A percentile compares a stretch with the other conserved stretches of the same genome.
Conservation (phyloP, 1,140 invertebrate genomes). For the Panulirus ornatus region DNA sequence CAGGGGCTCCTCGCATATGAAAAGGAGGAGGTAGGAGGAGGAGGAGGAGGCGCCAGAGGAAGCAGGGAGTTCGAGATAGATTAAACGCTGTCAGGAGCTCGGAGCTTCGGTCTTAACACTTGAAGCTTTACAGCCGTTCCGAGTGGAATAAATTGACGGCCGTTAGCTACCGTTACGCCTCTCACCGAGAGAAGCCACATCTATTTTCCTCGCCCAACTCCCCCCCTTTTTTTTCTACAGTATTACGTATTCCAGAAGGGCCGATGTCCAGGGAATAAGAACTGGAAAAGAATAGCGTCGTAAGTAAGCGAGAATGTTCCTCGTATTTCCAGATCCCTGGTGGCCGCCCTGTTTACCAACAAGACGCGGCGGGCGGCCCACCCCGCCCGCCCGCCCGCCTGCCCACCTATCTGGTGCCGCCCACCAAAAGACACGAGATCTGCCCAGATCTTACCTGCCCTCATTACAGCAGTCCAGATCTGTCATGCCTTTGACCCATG, state of each 20-base stretch:
- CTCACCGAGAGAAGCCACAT: slow-evolving; percentile 58
- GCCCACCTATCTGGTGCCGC: background rate
- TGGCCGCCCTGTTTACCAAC: slow-evolving; percentile 63
- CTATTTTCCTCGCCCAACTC: slow-evolving; percentile 40
- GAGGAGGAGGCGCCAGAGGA: too few species aligned
- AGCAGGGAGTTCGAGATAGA: background rate
- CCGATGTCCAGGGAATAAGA: slow-evolving; percentile 71
- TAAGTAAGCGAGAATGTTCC: slow-evolving; percentile 65
- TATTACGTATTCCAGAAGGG: slow-evolving; percentile 70
- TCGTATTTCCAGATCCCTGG: slow-evolving; percentile 67
- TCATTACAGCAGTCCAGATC: too few species aligned
- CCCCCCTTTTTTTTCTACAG: slow-evolving; percentile 26
- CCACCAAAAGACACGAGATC: too few species aligned
- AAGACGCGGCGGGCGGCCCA: slow-evolving; percentile 38
- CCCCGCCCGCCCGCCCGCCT: background rate
- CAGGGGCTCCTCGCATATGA: too few species aligned
- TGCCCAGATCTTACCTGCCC: too few species aligned
- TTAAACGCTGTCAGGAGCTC: slow-evolving; percentile 26
- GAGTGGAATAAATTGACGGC: slow-evolving; percentile 67
- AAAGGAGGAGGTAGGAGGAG: too few species aligned
- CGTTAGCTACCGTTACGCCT: slow-evolving; percentile 56
- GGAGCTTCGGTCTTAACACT: slow-evolving; percentile 19
- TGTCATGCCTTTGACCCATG: too few species aligned
- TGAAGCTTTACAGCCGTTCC: slow-evolving; percentile 47
- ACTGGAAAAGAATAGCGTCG: slow-evolving; percentile 66